Conservation (phyloP, 1,140 invertebrate species). For the Aphidius ervi region DNA sequence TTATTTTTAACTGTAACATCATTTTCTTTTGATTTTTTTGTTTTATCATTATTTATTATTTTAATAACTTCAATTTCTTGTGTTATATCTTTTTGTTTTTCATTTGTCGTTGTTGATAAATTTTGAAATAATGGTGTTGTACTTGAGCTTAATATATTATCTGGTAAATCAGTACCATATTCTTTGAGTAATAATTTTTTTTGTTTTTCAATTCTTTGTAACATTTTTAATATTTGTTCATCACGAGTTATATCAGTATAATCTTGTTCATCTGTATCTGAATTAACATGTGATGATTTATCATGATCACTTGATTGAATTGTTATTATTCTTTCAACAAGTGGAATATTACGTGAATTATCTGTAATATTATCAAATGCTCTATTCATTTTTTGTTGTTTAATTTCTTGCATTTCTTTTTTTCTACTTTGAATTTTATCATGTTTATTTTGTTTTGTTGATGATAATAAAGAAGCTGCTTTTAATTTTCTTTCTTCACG, state of each 20-base stretch:
- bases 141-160: conserved; percentile 39
- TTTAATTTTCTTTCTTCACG: conserved; percentile 42
- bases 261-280: not conserved
- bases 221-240: conserved; percentile 41
- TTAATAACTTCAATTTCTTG: not conserved
- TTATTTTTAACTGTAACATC: not conserved
- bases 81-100: conserved; percentile 11
- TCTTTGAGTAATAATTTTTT: conserved; percentile 41
- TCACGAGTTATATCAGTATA: conserved; percentile 30
- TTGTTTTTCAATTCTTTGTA: conserved; percentile 42
- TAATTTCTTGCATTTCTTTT: conserved; percentile 30
- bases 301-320: conserved; percentile 14
- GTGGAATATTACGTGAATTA: too few relatives aligned
- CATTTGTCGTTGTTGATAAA: not conserved
- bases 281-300: not conserved
- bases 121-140: conserved; percentile 33
- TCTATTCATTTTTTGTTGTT: conserved; percentile 40
- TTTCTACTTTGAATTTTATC: conserved; percentile 21
- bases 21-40: conserved; percentile 6
- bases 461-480: conserved; percentile 24
- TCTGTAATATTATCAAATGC: conserved; percentile 30
- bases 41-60: not conserved
- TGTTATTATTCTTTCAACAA: conserved; percentile 34
- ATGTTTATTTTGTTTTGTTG: not conserved
- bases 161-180: conserved; percentile 41